Conservation (phyloP, 2,888 invertebrate species). For the Papilio demoleus region DNA sequence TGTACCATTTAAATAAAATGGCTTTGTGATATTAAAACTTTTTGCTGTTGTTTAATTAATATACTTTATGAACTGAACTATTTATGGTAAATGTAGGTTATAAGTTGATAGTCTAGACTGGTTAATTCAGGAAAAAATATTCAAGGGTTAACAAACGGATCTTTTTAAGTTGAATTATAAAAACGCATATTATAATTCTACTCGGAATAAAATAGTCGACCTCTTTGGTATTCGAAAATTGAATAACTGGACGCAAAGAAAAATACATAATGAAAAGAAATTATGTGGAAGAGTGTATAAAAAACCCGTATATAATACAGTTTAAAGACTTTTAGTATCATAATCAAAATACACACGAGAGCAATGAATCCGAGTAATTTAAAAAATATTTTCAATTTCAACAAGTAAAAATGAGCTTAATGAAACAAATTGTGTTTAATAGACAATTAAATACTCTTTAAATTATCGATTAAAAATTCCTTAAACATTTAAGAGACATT, state of each 20-base stretch:
- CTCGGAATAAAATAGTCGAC: not conserved
- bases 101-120: not conserved
- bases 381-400: too few species aligned
- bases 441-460: too few species aligned
- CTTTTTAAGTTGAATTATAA: too few species aligned
- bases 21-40: conserved; percentile 18
- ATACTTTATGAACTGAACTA: not conserved
- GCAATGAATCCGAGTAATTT: too few species aligned
- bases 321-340: too few species aligned
- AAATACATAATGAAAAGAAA: not conserved
- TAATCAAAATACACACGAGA: too few species aligned
- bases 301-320: too few species aligned
- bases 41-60: conserved; percentile 4
- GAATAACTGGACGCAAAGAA: not conserved
- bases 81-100: conserved; percentile 1
- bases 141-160: not conserved
- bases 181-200: not conserved
- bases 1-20: conserved; percentile 28
- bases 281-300: not conserved
- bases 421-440: too few species aligned
- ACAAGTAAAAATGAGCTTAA: too few species aligned
- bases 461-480: too few species aligned
- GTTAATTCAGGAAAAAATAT: not conserved
- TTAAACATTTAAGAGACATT: too few species aligned
- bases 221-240: not conserved